These are phyloP conservation scores for Gasteruption jaculator DNA, from an alignment of 2,888 invertebrate species.

Conservation along the genomic window DNA sequence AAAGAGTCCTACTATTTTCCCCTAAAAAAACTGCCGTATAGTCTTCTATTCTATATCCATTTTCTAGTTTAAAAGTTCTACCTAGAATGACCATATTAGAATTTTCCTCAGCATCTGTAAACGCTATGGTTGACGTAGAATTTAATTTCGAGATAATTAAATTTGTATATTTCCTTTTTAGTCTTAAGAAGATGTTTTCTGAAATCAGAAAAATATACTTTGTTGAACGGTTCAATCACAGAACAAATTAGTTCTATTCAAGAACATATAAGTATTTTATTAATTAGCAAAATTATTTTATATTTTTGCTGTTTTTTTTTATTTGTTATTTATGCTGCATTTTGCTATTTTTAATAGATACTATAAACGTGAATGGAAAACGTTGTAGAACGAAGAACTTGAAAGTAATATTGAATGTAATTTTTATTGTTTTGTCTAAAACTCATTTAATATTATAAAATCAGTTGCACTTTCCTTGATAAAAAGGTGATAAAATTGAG, in stretches of 20 bases:
- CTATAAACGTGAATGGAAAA: no score
- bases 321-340: no score
- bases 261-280: not conserved
- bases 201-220: conserved; percentile 17
- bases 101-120: conserved; percentile 22
- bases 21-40: conserved; percentile 67
- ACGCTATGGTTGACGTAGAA: conserved; percentile 35
- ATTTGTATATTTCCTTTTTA: conserved; percentile 28
- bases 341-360: no score
- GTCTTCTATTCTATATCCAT: conserved; percentile 47
- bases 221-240: conserved; percentile 5
- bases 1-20: conserved; percentile 60
- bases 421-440: no score
- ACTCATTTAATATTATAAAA: no score
- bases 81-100: conserved; percentile 31
- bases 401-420: no score
- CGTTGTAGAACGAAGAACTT: no score
- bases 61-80: conserved; percentile 36
- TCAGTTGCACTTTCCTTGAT: no score
- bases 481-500: no score
- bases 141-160: conserved; percentile 32
- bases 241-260: not conserved
- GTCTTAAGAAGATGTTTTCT: conserved; percentile 29
- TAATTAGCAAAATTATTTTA: not conserved
- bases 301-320: no score